phyloP scores from a whole-genome alignment of 2,888 invertebrate species.

The Mesoligia furuncula region DNA sequence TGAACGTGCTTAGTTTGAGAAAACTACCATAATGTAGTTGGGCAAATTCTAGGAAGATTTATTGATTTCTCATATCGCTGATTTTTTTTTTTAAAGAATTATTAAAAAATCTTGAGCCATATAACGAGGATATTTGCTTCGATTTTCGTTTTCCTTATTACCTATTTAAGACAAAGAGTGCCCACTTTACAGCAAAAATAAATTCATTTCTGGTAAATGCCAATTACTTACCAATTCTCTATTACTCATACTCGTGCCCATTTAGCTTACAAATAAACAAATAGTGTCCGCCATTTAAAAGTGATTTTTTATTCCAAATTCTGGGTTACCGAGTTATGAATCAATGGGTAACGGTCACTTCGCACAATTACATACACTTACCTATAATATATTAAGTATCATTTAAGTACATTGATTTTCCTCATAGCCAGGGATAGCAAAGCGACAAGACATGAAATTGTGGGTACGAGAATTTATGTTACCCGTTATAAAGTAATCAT shows the following conservation, averaged over 20 bases:
- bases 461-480: background rate
- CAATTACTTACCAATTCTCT: background rate
- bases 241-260: conserved; percentile 20
- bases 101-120: background rate
- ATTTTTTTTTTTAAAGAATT: no score
- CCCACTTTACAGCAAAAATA: background rate
- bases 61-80: background rate
- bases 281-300: conserved; percentile 5
- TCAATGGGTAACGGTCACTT: conserved; percentile 38
- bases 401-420: conserved; percentile 26
- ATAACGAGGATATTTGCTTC: background rate
- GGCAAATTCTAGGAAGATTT: no score
- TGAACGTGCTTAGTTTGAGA: background rate
- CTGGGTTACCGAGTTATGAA: conserved; percentile 37
- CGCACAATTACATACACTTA: conserved; percentile 12
- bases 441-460: background rate
- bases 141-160: conserved; percentile 1
- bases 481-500: background rate
- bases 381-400: background rate
- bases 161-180: background rate
- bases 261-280: background rate
- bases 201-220: background rate
- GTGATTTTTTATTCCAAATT: background rate
- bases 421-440: conserved; percentile 9
- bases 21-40: no score